phyloP scores from a whole-genome alignment of 2,113 vertebrate species.

The Paraplagusia blochii region DNA sequence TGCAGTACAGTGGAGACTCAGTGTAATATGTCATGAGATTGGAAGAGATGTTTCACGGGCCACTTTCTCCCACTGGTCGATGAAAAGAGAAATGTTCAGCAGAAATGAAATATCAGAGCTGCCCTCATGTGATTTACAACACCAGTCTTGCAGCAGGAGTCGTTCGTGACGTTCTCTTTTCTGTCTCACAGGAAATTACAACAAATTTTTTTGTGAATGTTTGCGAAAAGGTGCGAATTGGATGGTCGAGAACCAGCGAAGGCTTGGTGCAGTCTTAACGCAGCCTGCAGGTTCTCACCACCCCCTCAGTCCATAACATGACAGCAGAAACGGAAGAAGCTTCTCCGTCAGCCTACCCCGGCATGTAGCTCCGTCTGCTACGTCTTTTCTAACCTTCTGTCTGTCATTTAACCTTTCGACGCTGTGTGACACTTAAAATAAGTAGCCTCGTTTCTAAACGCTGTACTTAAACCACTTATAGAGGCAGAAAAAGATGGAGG shows the following conservation, averaged over 20 bases:
- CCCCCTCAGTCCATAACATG: constrained; percentile 26
- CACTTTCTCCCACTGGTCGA: constrained; percentile 53
- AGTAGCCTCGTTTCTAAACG: constrained; percentile 53
- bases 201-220: constrained; percentile 45
- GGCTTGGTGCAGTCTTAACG: constrained; percentile 15
- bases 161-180: constrained; percentile 33
- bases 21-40: constrained; percentile 46
- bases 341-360: constrained; percentile 43
- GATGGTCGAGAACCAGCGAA: constrained; percentile 20
- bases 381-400: constrained; percentile 36
- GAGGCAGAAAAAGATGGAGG: constrained; percentile 24
- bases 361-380: constrained; percentile 26
- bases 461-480: constrained; percentile 68
- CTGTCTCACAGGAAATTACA: constrained; percentile 65
- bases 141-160: constrained; percentile 42
- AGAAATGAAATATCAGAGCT: constrained; percentile 61
- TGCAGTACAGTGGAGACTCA: constrained; percentile 8
- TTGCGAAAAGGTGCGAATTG: constrained; percentile 50
- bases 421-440: constrained; percentile 66
- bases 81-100: constrained; percentile 53
- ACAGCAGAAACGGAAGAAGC: constrained; percentile 46
- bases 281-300: constrained; percentile 6
- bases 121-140: constrained; percentile 55
- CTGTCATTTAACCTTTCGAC: constrained; percentile 63
- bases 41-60: constrained; percentile 51